A percentile compares a stretch with the other conserved stretches of the same genome.
phyloP scores from a whole-genome alignment of 2,113 vertebrate species.

The Sisor rabdophorus region DNA sequence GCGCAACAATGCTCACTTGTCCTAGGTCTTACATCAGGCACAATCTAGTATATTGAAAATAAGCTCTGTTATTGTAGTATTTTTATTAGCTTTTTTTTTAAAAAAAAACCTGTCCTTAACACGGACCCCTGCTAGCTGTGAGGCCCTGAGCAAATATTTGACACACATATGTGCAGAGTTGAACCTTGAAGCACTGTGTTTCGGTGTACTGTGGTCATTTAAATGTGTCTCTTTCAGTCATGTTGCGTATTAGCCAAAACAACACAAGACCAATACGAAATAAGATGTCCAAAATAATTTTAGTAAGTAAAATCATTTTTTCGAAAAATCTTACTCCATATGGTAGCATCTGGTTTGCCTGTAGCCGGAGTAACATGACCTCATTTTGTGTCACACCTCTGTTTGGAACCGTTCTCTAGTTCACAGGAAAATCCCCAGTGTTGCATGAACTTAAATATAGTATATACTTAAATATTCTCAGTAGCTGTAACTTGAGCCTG shows the following conservation, averaged over 20 bases:
- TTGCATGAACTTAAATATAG: background rate
- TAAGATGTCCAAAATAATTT: background rate
- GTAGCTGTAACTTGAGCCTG: constrained; percentile 6
- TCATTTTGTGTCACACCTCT: constrained; percentile 13
- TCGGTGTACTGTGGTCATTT: background rate
- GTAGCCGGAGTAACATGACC: background rate
- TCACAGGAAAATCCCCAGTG: constrained; percentile 21
- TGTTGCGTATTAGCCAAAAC: background rate
- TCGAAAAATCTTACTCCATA: background rate
- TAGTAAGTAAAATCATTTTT: background rate
- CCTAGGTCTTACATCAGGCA: background rate
- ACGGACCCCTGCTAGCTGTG: background rate
- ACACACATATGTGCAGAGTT: background rate
- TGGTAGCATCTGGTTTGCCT: constrained; percentile 14
- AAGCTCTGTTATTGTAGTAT: background rate
- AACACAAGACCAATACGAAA: background rate
- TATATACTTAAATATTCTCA: background rate
- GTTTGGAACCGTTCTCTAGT: background rate
- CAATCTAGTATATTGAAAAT: constrained; percentile 1
- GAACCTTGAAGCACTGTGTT: background rate
- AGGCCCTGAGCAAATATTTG: background rate
- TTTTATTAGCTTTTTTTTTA: background rate
- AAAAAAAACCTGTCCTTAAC: background rate
- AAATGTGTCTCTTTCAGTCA: background rate
- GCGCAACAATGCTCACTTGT: background rate